Evolutionary conservation across 1,140 invertebrate species (phyloP).

Genomic region (Hyles euphorbiae): DNA sequence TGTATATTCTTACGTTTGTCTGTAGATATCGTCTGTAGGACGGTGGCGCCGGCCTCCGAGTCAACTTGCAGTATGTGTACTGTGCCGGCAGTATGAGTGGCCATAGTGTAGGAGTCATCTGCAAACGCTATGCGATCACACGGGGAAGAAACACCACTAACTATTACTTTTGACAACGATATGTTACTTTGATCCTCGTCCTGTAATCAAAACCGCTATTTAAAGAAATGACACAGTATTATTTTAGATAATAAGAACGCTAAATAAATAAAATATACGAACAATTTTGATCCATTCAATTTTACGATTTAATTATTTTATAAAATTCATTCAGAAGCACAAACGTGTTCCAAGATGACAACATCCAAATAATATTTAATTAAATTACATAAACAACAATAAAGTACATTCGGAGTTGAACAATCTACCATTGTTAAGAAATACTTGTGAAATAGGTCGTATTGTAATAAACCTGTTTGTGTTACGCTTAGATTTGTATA

Average conservation of each 20-base stretch:
- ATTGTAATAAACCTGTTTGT: too few species aligned
- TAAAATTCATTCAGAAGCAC: too few species aligned
- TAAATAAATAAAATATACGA: too few species aligned
- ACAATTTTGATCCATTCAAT: too few species aligned
- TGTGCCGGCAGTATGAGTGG: conserved; percentile 38
- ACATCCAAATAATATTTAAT: too few species aligned
- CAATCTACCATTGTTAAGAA: too few species aligned
- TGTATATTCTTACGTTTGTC: conserved; percentile 49
- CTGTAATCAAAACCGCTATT: conserved; percentile 26
- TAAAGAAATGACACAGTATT: not conserved
- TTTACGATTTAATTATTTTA: too few species aligned
- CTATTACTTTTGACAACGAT: conserved; percentile 60
- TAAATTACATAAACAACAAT: too few species aligned
- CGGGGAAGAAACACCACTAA: conserved; percentile 54
- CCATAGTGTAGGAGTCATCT: conserved; percentile 53
- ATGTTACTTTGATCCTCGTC: conserved; percentile 60
- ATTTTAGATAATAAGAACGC: not conserved
- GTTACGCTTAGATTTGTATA: too few species aligned
- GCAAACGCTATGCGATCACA: conserved; percentile 71
- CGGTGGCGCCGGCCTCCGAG: conserved; percentile 50
- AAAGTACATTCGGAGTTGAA: too few species aligned
- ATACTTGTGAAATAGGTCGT: too few species aligned
- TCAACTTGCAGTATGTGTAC: conserved; percentile 61
- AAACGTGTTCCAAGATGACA: too few species aligned
- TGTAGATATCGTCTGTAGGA: conserved; percentile 46